phyloP scores from a whole-genome alignment of 2,113 vertebrate species.

The Protobothrops flavoviridis region DNA sequence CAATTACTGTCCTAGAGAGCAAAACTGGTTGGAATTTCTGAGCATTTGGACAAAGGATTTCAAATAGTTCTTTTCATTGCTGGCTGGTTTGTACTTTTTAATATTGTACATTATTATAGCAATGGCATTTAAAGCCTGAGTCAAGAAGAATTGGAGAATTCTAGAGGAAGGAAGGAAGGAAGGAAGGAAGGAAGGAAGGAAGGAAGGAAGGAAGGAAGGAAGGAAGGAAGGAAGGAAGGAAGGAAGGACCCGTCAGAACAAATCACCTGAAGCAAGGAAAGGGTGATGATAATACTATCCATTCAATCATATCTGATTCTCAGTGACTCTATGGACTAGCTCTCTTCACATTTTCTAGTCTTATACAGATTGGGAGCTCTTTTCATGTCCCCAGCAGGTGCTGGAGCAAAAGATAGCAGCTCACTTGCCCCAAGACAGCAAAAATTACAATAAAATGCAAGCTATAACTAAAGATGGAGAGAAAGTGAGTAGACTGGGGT shows the following conservation, averaged over 20 bases:
- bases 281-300: neutral
- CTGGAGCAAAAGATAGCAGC: too few relatives aligned
- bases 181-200: neutral
- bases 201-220: neutral
- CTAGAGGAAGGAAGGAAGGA: neutral
- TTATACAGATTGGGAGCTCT: neutral
- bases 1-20: slow-evolving; percentile 64
- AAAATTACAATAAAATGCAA: too few relatives aligned
- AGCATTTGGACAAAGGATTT: slow-evolving; percentile 48
- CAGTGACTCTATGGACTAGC: neutral
- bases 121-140: neutral
- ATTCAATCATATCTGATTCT: neutral
- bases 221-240: neutral
- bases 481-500: too few relatives aligned
- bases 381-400: too few relatives aligned
- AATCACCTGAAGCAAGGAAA: neutral
- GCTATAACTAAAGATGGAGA: too few relatives aligned
- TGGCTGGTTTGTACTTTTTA: slow-evolving; percentile 21
- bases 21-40: slow-evolving; percentile 55
- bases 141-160: neutral
- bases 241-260: neutral
- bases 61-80: slow-evolving; percentile 43
- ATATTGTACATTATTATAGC: neutral
- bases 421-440: too few relatives aligned
- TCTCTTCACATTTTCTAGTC: neutral